A percentile compares a stretch with the other conserved stretches of the same genome.
These are phyloP conservation scores for Latrodectus geometricus DNA, from an alignment of 1,140 invertebrate species.

Conservation along the genomic window DNA sequence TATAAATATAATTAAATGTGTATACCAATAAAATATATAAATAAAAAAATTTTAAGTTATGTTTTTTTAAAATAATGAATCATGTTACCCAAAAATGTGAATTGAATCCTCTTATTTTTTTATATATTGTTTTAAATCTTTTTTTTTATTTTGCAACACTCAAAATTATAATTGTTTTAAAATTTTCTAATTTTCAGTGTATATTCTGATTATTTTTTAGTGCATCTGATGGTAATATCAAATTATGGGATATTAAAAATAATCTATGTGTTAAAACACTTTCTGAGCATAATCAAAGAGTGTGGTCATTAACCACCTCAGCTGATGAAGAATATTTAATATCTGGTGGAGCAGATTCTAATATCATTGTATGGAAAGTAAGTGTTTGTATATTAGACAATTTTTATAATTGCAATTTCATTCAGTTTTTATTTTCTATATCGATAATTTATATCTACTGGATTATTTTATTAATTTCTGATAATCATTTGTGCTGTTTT, in stretches of 20 bases:
- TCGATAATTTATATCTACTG: neutral
- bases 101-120: too few relatives aligned
- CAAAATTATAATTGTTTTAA: neutral
- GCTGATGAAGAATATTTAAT: conserved; percentile 79
- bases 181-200: conserved; percentile 1
- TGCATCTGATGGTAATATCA: conserved; percentile 88
- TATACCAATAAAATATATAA: too few relatives aligned
- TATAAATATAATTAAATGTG: too few relatives aligned
- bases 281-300: conserved; percentile 86
- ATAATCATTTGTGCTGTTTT: too few relatives aligned
- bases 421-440: neutral
- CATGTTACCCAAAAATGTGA: too few relatives aligned
- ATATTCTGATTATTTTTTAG: conserved; percentile 64
- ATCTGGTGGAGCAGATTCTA: conserved; percentile 92
- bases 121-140: too few relatives aligned
- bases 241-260: conserved; percentile 91
- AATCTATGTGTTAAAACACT: conserved; percentile 86
- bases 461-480: neutral
- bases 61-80: too few relatives aligned
- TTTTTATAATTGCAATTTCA: neutral
- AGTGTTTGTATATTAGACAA: neutral
- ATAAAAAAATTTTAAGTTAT: too few relatives aligned
- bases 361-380: conserved; percentile 82
- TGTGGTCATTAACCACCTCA: conserved; percentile 82
- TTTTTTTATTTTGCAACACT: too few relatives aligned